Evolutionary conservation across 2,113 vertebrate genomes (phyloP), one percentile per base, ranked within the genome.

Genomic region (Morone chrysops): DNA sequence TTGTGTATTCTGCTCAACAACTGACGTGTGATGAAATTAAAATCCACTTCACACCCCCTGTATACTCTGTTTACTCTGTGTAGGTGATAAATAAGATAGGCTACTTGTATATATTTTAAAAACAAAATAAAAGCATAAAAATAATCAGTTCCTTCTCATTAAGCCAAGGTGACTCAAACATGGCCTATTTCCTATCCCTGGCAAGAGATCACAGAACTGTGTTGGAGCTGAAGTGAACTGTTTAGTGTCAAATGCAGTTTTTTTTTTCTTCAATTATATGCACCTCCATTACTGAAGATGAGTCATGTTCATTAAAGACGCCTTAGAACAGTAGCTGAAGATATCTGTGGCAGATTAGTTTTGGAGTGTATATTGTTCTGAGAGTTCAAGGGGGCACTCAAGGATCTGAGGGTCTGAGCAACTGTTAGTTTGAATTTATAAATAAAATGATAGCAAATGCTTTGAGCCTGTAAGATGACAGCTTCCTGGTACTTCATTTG

Each of bases 351-450:
- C 53, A 80, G 75, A 94, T 92, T 80, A 77, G 82, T 66, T 92
- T 87, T 90, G 78, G 45, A 88, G 86, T 91, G 89, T 38, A 84
- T 87, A 80, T 87, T 92, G 83, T 92, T 91, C 50, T 53, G 70
- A 75, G 69, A 41, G 70, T 78, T 81, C 74, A 81, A 73, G 53
- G 53, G 47, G 38, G 50, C 75, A 51, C 82, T 66, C 8, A 38
- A 77, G 67, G 75, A 66, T 70, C 25, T 20, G 7, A 80, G 63
- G 1, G 11, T n/a, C 47, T 4, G 22, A 66, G 78, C 8, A 14
- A 22, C 47, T 84, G 10, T 25, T 38, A 60, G 11, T 57, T 43
- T 57, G 36, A 17, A 85, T 71, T 47, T 53, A 10, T 31, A 57
- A 81, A 85, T 75, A 25, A 71, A 75, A 71, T 40, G 36, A 38